Conservation (phyloP, 1,140 invertebrate species). For the Popillia japonica region DNA sequence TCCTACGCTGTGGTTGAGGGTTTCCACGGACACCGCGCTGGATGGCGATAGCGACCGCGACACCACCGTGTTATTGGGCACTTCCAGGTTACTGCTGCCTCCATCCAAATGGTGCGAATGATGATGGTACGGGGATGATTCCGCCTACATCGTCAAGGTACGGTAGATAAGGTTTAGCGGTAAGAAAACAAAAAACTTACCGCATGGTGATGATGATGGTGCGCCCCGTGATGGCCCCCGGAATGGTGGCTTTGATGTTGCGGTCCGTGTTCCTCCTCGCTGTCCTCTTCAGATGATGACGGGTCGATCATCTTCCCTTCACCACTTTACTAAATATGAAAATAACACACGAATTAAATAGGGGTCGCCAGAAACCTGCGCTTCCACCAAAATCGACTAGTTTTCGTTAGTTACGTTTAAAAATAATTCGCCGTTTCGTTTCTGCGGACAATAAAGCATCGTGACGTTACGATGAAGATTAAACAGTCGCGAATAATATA, state of each 20-base stretch:
- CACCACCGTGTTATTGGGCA: slow-evolving; percentile 61
- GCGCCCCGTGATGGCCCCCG: slow-evolving; percentile 56
- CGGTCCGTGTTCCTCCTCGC: slow-evolving; percentile 80
- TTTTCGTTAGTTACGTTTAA: background rate
- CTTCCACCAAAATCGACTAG: background rate
- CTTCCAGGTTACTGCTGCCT: slow-evolving; percentile 59
- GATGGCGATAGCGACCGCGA: slow-evolving; percentile 67
- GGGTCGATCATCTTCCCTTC: slow-evolving; percentile 79
- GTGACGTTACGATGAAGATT: background rate
- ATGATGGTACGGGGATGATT: slow-evolving; percentile 54
- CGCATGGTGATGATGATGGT: slow-evolving; percentile 49
- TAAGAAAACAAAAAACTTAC: slow-evolving; percentile 29
- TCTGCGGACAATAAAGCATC: background rate
- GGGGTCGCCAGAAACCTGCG: no score
- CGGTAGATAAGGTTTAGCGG: background rate
- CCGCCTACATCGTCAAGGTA: slow-evolving; percentile 45
- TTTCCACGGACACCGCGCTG: slow-evolving; percentile 71
- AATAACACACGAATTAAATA: no score
- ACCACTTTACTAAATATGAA: slow-evolving; percentile 26
- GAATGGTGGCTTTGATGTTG: slow-evolving; percentile 59
- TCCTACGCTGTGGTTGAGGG: slow-evolving; percentile 65
- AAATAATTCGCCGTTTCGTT: background rate
- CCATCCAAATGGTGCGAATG: slow-evolving; percentile 51
- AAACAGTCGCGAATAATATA: background rate
- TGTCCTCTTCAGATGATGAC: slow-evolving; percentile 88